Conservation (phyloP, 2,113 vertebrate genomes). For the Melospiza melodia region DNA sequence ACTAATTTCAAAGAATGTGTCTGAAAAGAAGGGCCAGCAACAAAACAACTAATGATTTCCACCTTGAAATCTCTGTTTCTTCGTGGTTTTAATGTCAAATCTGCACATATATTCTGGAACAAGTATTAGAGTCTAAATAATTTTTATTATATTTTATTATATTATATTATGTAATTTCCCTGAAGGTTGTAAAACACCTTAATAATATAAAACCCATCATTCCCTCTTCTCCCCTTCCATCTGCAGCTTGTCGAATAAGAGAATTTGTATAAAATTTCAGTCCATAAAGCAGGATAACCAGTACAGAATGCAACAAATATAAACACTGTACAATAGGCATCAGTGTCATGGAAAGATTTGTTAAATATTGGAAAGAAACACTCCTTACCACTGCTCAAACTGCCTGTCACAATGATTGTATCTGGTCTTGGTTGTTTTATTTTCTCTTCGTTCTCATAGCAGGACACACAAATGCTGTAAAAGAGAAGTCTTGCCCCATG, state of each 20-base stretch:
- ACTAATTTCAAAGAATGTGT: background rate
- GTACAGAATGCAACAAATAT: conserved; percentile 59
- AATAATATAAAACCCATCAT: background rate
- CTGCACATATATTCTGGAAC: background rate
- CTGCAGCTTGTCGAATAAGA: background rate
- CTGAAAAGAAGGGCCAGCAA: background rate
- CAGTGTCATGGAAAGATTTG: conserved; percentile 58
- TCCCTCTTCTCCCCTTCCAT: background rate
- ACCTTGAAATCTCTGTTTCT: background rate
- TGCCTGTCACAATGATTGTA: conserved; percentile 48
- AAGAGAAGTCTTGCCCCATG: background rate
- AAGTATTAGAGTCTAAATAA: conserved; percentile 28
- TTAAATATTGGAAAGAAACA: conserved; percentile 60
- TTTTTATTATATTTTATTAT: background rate
- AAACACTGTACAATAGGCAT: conserved; percentile 53
- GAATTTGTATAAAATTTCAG: conserved; percentile 31
- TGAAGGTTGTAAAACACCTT: background rate
- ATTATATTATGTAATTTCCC: background rate
- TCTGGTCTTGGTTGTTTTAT: conserved; percentile 24
- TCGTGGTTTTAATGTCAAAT: background rate
- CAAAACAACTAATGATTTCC: background rate
- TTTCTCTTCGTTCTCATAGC: conserved; percentile 24
- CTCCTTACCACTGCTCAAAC: conserved; percentile 51
- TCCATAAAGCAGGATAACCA: conserved; percentile 52
- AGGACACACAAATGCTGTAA: background rate